Evolutionary conservation across 37 sponge, comb jelly and placozoan species (phyloP).

Genomic region (Halisarca cf. caerulea): DNA sequence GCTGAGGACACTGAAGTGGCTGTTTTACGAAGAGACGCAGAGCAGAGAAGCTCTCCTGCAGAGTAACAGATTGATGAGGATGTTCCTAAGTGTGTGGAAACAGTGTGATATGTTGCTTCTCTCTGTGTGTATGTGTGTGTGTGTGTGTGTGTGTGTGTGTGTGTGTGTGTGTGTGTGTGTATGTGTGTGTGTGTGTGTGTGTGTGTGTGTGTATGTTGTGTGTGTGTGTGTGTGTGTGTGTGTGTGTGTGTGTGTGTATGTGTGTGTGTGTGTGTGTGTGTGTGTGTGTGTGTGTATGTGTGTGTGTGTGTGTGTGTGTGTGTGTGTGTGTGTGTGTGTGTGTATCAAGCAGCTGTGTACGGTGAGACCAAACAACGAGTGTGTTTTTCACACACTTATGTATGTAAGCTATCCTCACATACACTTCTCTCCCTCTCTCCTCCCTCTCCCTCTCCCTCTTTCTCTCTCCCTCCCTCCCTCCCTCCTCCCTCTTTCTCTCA

Average conservation of each 20-base stretch:
- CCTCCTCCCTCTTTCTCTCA: no score
- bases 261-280: constrained; percentile 3
- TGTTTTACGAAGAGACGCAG: constrained; percentile 86
- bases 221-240: constrained; percentile 31
- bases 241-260: background rate
- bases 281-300: no score
- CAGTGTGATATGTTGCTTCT: background rate
- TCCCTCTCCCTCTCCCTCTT: no score
- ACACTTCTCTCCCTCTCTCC: no score
- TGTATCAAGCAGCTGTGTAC: no score
- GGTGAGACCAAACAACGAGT: no score
- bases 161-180: constrained; percentile 13
- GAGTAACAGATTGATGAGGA: constrained; percentile 83
- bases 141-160: constrained; percentile 18
- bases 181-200: constrained; percentile 15
- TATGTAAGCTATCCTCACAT: no score
- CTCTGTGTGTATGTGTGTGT: background rate
- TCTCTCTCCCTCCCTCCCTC: no score
- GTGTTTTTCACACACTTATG: no score
- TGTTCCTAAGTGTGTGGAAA: constrained; percentile 67
- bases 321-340: no score
- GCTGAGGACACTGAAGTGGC: constrained; percentile 88
- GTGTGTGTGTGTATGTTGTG: background rate
- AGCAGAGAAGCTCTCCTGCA: constrained; percentile 81
- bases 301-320: no score